Evolutionary conservation across 2,113 vertebrate genomes (phyloP), one percentile per base, ranked within the genome.

Genomic region (Hippopotamus amphibius): DNA sequence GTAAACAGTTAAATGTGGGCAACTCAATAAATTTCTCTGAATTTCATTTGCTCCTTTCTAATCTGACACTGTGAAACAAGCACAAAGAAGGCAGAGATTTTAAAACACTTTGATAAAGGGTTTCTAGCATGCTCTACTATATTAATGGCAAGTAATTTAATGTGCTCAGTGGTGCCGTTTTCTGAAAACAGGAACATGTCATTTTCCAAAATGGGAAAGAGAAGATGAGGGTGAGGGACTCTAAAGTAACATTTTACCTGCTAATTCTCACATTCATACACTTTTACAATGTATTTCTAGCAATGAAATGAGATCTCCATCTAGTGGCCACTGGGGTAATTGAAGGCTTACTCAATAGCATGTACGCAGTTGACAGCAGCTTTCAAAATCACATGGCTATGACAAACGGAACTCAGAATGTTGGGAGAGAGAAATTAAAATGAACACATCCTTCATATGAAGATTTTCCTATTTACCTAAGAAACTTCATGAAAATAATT

Each of bases 401-500:
- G 37, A 71, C 6, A 59, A 95, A 61, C 30, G 13, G 8, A 83
- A 91, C 10, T 41, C 19, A 79, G 59, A 63, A 85, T n/a, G 43
- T 15, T 66, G 48, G 61, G 41, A 79, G 4, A 85, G 3, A 91
- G 17, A 84, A 79, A 65, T 28, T 59, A 80, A 91, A 95, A 95
- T 41, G 14, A 80, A 80, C 10, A 68, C 12, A 83, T 11, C 28
- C 5, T 90, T 87, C 17, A n/a, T 84, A 61, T 5, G 19, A 92
- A 37, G 21, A 87, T 41, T 72, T 71, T 53, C 37, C n/a, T 61
- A 77, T 85, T 71, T 76, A 85, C 16, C 30, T 76, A 93, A 65
- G 26, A 89, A 92, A 85, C 24, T 7, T 84, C 84, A 57, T 53
- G 53, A 79, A 96, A 95, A 68, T 22, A 81, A 96, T n/a, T 76